Evolutionary conservation across 2,113 vertebrate genomes (phyloP).

Genomic region (Anarrhichthys ocellatus): DNA sequence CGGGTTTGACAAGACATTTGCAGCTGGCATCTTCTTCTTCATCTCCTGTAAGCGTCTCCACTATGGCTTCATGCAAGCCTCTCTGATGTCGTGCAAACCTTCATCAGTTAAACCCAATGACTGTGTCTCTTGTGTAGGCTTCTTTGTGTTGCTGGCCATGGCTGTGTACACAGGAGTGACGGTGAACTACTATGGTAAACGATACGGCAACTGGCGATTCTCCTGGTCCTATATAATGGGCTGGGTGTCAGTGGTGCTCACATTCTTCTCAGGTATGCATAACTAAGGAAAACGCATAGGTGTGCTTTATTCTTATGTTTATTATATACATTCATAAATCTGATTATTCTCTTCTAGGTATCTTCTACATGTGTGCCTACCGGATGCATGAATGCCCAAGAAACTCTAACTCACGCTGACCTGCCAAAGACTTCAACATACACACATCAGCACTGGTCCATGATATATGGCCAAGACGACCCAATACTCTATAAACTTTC

Average conservation of each 20-base stretch:
- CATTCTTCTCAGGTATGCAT: conserved; percentile 84
- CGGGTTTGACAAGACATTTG: conserved; percentile 85
- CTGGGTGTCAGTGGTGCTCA: conserved; percentile 86
- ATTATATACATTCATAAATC: neutral
- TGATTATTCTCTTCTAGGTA: conserved; percentile 71
- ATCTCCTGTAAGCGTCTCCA: conserved; percentile 77
- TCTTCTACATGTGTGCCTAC: conserved; percentile 88
- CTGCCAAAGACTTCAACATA: conserved; percentile 10
- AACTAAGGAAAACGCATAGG: neutral
- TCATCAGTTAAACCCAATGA: neutral
- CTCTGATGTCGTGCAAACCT: neutral
- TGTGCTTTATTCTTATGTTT: neutral
- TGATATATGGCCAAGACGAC: conserved; percentile 77
- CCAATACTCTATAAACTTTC: conserved; percentile 52
- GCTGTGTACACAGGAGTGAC: conserved; percentile 86
- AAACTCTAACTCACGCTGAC: conserved; percentile 82
- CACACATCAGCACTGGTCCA: conserved; percentile 52
- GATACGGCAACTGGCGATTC: conserved; percentile 86
- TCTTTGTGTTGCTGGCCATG: conserved; percentile 87
- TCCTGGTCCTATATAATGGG: conserved; percentile 88
- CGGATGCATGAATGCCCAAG: conserved; percentile 84
- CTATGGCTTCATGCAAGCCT: rapidly evolving
- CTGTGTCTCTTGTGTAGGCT: conserved; percentile 64
- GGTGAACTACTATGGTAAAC: conserved; percentile 86
- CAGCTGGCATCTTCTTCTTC: conserved; percentile 86